Base-by-base conservation (phyloP, 2,888 invertebrate species). In the Trichacis sp. region DNA sequence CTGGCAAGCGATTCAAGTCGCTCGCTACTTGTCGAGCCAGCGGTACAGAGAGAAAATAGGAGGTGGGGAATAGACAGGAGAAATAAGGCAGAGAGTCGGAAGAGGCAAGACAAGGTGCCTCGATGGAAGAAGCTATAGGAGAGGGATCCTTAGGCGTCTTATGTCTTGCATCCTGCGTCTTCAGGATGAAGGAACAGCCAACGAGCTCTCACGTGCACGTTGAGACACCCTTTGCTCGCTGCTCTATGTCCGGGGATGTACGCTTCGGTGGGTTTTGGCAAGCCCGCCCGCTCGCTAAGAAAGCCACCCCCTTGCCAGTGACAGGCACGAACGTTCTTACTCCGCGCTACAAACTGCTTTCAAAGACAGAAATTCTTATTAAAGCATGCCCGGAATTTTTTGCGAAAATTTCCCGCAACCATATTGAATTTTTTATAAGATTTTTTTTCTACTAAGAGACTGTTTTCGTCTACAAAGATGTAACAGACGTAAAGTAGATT, bases 1-100 rank as follows among this genome's bases (percentile, higher is more conserved):
- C 77, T 76, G 78, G 80, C 80, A 80, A 81, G 82, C 81, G 82
- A 83, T 84, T 83, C 82, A 76, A 80, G 42, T 42, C 42, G 42
- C 74, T 75, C 68, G 72, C 71, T 73, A 69, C 74, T 64, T 69
- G 77, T 73, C 76, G 77, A 75, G 76, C 74, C 67, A 72, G 74
- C 75, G 65, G 69, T 60, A 53, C 59, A 46, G 20, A 18, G 33
- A 29, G 51, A 40, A 20, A 54, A 55, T 54, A 54, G 48, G 66
- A 63, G 67, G 49, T 42, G 42, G 54, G 56, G 62, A 50, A 64
- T 60, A 64, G 46, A 56, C 43, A 54, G 48, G 64, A 66, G 56
- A 46, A 47, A 54, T 36, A 47, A 62, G 69, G 67, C 61, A 42
- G 68, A 60, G 64, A 50, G 70, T 43, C 62, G 59, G 64, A 36